phyloP scores from a whole-genome alignment of 2,888 invertebrate species.

The Hipparchia sbordonii region DNA sequence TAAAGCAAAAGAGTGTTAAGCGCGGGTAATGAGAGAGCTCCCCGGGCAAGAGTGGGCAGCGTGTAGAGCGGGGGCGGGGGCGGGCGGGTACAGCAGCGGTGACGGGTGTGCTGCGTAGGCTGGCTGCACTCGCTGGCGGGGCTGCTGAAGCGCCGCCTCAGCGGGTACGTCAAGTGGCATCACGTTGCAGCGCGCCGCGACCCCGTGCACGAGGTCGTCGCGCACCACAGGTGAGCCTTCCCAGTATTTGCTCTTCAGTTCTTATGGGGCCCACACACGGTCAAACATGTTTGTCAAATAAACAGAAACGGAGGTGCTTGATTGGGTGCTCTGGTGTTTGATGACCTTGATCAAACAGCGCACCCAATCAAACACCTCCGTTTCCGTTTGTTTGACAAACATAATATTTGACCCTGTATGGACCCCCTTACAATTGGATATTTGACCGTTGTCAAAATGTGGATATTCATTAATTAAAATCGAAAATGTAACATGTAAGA shows the following conservation, averaged over 20 bases:
- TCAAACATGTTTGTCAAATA: no score
- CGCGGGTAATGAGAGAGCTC: constrained; percentile 41
- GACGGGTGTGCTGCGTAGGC: constrained; percentile 65
- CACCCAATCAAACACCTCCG: no score
- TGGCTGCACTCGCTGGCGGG: constrained; percentile 87
- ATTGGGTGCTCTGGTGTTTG: no score
- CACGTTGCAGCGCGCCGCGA: constrained; percentile 76
- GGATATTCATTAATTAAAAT: no score
- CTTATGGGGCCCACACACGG: no score
- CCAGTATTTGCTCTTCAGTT: neutral
- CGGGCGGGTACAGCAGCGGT: constrained; percentile 39
- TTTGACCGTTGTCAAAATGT: no score
- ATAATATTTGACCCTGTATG: no score
- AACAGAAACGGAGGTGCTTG: no score
- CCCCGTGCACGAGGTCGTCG: constrained; percentile 49
- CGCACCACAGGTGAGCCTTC: constrained; percentile 52
- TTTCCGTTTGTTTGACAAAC: no score
- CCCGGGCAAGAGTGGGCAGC: constrained; percentile 49
- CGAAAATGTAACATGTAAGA: no score
- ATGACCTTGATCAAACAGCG: no score
- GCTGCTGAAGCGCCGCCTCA: constrained; percentile 90
- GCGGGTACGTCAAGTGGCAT: constrained; percentile 92
- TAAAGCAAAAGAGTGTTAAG: neutral
- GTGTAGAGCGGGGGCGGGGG: constrained; percentile 43
- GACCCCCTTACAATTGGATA: no score